Conservation (phyloP, 2,888 invertebrate species). For the Drosophila robusta region DNA sequence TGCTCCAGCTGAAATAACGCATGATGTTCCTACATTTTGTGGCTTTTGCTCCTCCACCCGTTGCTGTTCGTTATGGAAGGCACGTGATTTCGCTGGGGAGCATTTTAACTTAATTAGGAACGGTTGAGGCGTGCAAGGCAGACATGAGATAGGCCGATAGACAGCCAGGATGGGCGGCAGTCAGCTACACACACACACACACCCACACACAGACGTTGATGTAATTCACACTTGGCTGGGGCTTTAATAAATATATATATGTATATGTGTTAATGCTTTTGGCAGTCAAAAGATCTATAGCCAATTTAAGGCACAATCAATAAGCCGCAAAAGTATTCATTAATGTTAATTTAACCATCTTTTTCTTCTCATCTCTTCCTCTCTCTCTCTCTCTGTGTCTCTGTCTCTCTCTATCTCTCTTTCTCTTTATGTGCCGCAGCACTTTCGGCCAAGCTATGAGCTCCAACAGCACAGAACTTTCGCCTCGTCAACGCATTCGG, state of each 20-base stretch:
- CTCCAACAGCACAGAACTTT: slow-evolving; percentile 64
- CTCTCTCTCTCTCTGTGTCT: slow-evolving; percentile 4
- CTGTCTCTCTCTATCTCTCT: slow-evolving; percentile 5
- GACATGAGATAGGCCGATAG: slow-evolving; percentile 1
- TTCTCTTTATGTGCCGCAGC: slow-evolving; percentile 29
- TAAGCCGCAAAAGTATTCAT: slow-evolving; percentile 60
- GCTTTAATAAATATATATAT: slow-evolving; percentile 40
- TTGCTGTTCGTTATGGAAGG: slow-evolving; percentile 57
- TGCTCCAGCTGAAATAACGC: slow-evolving; percentile 24
- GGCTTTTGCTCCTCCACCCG: slow-evolving; percentile 24
- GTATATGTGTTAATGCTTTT: slow-evolving; percentile 25
- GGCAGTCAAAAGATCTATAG: slow-evolving; percentile 49
- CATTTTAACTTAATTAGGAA: slow-evolving; percentile 81
- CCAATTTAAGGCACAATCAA: slow-evolving; percentile 64
- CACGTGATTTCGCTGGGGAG: slow-evolving; percentile 76
- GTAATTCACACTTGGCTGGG: slow-evolving; percentile 24
- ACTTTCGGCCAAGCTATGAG: slow-evolving; percentile 35
- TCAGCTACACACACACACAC: background rate
- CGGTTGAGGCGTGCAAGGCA: slow-evolving; percentile 50
- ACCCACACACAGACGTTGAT: slow-evolving; percentile 13
- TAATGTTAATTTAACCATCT: slow-evolving; percentile 64
- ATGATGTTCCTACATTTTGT: slow-evolving; percentile 45
- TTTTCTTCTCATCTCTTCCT: slow-evolving; percentile 15
- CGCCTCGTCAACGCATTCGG: slow-evolving; percentile 47
- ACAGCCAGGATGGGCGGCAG: background rate